A percentile compares a stretch with the other conserved stretches of the same genome.
phyloP scores from a whole-genome alignment of 2,113 vertebrate genomes.

The Papio anubis region DNA sequence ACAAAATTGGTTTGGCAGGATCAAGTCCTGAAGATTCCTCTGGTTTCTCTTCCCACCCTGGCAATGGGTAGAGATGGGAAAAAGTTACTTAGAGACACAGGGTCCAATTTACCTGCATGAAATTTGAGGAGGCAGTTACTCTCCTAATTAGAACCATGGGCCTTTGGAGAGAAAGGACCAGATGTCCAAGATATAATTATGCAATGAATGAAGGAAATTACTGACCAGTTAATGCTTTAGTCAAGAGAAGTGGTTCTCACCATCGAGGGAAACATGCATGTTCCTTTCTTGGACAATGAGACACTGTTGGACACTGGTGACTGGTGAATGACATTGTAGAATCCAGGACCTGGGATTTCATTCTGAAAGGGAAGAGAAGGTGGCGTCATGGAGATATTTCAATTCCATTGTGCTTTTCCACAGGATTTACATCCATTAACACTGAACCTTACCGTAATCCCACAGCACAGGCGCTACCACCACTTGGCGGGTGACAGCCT shows the following conservation, averaged over 20 bases:
- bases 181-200: background rate
- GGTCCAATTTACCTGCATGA: background rate
- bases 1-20: background rate
- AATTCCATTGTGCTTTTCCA: background rate
- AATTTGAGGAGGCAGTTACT: background rate
- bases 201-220: background rate
- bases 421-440: background rate
- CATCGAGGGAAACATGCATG: constrained; percentile 84
- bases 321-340: constrained; percentile 72
- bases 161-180: background rate
- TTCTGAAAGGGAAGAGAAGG: constrained; percentile 77
- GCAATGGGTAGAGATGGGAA: fast-evolving
- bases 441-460: background rate
- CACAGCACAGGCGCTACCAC: background rate
- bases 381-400: background rate
- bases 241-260: constrained; percentile 73
- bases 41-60: background rate
- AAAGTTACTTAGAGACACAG: background rate
- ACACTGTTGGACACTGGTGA: constrained; percentile 81
- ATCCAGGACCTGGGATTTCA: constrained; percentile 86
- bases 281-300: constrained; percentile 88
- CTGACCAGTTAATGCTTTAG: background rate
- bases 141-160: background rate
- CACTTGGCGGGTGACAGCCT: background rate
- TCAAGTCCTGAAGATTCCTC: background rate